These are phyloP conservation scores for Erithacus rubecula DNA, from an alignment of 2,797 vertebrate genomes.

Conservation along the genomic window DNA sequence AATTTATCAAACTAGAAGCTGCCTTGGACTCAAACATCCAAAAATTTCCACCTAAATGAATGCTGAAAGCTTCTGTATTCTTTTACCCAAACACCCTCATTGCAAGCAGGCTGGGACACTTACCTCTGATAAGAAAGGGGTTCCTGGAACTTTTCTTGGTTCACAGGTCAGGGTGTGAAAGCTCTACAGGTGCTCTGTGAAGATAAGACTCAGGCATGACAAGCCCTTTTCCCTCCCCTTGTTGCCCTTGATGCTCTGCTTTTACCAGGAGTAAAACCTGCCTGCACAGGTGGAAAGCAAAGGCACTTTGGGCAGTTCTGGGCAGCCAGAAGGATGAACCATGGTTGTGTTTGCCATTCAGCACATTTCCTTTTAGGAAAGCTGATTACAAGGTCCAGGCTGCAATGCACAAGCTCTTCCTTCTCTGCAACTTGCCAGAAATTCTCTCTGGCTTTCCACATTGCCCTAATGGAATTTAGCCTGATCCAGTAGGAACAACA, in stretches of 20 bases:
- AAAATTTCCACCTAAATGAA: not conserved
- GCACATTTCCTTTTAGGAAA: not conserved
- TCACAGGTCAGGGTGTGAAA: not conserved
- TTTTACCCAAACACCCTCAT: not conserved
- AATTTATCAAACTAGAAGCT: not conserved
- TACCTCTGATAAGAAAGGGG: not conserved
- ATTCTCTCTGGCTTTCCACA: not conserved
- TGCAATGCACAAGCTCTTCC: not conserved
- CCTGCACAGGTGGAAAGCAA: not conserved
- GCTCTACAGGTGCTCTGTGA: rapidly evolving
- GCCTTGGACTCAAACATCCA: not conserved
- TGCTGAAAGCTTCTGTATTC: not conserved
- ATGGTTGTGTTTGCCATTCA: not conserved
- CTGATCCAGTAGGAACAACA: not conserved
- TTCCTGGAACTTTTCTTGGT: not conserved
- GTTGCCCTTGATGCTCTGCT: not conserved
- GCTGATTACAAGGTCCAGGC: not conserved
- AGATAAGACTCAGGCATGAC: not conserved
- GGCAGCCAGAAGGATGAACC: not conserved
- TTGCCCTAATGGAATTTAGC: not conserved
- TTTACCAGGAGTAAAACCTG: not conserved
- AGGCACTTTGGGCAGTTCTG: not conserved
- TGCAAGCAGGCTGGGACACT: not conserved
- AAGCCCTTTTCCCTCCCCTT: not conserved
- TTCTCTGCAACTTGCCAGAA: not conserved